These are phyloP conservation scores for Tetranychus truncatus DNA, from an alignment of 2,888 invertebrate genomes.

Conservation along the genomic window DNA sequence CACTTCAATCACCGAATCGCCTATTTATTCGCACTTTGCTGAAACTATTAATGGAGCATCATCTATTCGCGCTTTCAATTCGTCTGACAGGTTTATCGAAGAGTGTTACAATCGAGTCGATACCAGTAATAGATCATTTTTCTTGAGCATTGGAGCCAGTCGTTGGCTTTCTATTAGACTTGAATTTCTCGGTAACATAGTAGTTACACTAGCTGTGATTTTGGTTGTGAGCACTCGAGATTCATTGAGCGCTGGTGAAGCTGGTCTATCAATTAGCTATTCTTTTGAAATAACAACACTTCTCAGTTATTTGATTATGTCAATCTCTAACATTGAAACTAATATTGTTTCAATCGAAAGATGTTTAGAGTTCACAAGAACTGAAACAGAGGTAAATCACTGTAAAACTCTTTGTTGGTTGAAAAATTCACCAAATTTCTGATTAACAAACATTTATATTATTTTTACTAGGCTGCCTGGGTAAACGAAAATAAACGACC, in stretches of 20 bases:
- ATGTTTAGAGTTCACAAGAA: constrained; percentile 18
- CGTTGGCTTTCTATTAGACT: constrained; percentile 37
- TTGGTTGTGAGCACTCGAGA: constrained; percentile 39
- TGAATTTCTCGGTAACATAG: constrained; percentile 40
- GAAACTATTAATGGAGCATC: constrained; percentile 41
- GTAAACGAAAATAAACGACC: too few relatives aligned
- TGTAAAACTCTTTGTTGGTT: too few relatives aligned
- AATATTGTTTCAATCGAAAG: constrained; percentile 22
- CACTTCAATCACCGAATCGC: constrained; percentile 35
- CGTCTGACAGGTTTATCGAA: constrained; percentile 57
- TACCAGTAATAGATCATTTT: constrained; percentile 63
- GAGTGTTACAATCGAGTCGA: constrained; percentile 81
- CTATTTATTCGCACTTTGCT: constrained; percentile 37
- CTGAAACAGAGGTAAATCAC: constrained; percentile 23
- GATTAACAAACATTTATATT: too few relatives aligned
- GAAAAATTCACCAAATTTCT: too few relatives aligned
- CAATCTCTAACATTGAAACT: constrained; percentile 21
- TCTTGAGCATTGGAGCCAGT: constrained; percentile 19
- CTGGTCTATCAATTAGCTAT: constrained; percentile 38
- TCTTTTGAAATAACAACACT: constrained; percentile 30
- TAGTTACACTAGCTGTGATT: constrained; percentile 40
- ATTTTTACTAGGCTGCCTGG: too few relatives aligned
- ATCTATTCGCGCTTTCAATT: constrained; percentile 67
- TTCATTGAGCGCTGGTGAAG: constrained; percentile 44
- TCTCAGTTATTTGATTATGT: constrained; percentile 19